Evolutionary conservation across 2,888 invertebrate species (phyloP).

Genomic region (Cataglyphis livida): DNA sequence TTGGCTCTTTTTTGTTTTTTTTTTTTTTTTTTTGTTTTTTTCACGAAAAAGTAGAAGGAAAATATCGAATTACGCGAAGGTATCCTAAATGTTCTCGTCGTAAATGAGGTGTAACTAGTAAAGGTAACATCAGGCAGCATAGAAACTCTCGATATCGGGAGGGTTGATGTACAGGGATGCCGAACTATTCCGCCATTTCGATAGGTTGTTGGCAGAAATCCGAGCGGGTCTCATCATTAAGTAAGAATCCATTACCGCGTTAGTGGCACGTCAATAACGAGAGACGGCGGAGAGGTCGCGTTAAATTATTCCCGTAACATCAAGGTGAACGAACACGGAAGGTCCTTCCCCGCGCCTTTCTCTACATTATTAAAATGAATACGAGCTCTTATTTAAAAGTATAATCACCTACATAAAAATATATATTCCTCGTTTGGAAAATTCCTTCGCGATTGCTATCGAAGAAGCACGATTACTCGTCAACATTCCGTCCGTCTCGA

Average conservation of each 20-base stretch:
- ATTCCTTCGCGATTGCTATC: background rate
- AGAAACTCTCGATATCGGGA: constrained; percentile 27
- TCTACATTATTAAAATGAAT: constrained; percentile 57
- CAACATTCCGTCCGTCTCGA: background rate
- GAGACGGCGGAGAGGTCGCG: constrained; percentile 59
- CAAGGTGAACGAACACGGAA: constrained; percentile 62
- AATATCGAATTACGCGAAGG: constrained; percentile 28
- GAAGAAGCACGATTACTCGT: background rate
- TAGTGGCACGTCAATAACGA: constrained; percentile 61
- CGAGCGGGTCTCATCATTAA: constrained; percentile 62
- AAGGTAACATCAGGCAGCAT: background rate
- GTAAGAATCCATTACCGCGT: constrained; percentile 70
- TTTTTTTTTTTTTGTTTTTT: too few relatives aligned
- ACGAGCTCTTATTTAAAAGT: constrained; percentile 16
- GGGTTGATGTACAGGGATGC: constrained; percentile 33
- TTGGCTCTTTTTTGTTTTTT: background rate
- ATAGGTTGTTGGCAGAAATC: constrained; percentile 57
- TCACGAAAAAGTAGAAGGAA: background rate
- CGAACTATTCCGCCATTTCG: constrained; percentile 47
- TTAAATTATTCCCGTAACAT: constrained; percentile 67
- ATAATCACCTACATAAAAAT: constrained; percentile 2
- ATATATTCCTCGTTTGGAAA: background rate
- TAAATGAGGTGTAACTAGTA: constrained; percentile 37
- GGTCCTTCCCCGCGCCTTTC: constrained; percentile 54
- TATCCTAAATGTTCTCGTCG: constrained; percentile 28